Base-by-base conservation (phyloP, 2,113 vertebrate genomes). In the Tamias sibiricus region DNA sequence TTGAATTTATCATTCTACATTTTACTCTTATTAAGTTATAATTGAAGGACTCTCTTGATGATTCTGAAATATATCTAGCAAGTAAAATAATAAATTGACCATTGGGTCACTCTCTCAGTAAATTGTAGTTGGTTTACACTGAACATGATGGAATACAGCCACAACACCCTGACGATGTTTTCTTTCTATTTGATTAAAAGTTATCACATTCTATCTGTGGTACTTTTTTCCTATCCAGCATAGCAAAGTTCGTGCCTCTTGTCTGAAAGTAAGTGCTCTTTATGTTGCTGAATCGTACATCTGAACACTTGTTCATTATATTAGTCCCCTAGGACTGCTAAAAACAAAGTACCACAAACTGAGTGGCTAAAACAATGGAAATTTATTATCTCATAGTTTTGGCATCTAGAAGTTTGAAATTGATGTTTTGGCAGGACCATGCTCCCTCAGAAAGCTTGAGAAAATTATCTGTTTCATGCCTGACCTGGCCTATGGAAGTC, bases 61-160 rank as follows among this genome's bases (percentile, higher is more conserved):
- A 76, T 40, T 79, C 44, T 84, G 12, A 95, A 95, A 81, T 68
- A 83, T 44, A 11, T 72, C 40, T 68, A 80, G 26, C 1, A 47
- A 74, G 54, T 64, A 85, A 95, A 92, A 89, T 72, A 83, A 76
- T 75, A 76, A 66, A 72, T n/a, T 22, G n/a, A 35, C 30, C 59
- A 30, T 66, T 68, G 57, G 16, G 32, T 28, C 52, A 66, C 32
- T 91, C 69, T 74, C 9, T n/a, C 13, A 4, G 10, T 40, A 90
- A 44, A n/a, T 44, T 90, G 72, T 7, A 6, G 10, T 11, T 10
- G 24, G 12, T 90, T 20, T 79, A 52, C 7, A 16, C 2, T 44
- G 57, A 52, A 77, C 16, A 28, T 54, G 42, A n/a, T 66, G 44
- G 90, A 64, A 40, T 42, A 59, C 80, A 68, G 19, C 26, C 8